These are phyloP conservation scores for Drosophila kurseongensis DNA, from an alignment of 1,140 invertebrate genomes.

Conservation along the genomic window DNA sequence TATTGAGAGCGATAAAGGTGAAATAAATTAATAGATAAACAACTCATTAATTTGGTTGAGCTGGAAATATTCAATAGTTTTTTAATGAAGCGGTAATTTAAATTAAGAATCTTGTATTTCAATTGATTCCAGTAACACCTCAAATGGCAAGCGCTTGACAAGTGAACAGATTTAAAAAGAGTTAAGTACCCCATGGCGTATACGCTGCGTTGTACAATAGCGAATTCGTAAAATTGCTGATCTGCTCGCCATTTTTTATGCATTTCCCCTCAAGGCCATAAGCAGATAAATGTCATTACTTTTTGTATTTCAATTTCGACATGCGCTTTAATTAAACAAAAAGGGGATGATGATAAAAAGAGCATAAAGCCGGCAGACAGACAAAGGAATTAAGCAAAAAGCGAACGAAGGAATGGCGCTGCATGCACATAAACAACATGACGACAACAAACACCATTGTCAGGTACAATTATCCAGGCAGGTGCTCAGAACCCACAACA, in stretches of 20 bases:
- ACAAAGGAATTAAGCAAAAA: constrained; percentile 51
- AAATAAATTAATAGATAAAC: too few species aligned
- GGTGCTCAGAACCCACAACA: constrained; percentile 48
- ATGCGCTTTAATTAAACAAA: constrained; percentile 55
- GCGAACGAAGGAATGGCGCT: constrained; percentile 12
- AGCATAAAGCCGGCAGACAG: constrained; percentile 30
- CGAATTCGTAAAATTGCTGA: constrained; percentile 11
- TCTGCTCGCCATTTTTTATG: constrained; percentile 2
- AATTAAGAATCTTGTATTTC: too few species aligned
- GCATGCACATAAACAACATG: constrained; percentile 43
- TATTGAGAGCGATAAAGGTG: too few species aligned
- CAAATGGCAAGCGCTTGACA: not conserved
- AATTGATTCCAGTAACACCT: not conserved
- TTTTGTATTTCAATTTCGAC: constrained; percentile 37
- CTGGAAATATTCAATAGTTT: too few species aligned
- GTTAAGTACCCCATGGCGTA: constrained; percentile 25
- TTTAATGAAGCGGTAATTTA: too few species aligned
- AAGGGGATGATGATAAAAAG: constrained; percentile 42
- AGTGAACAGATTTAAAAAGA: not conserved
- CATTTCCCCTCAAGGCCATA: not conserved
- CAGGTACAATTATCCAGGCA: constrained; percentile 52
- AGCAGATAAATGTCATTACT: constrained; percentile 18
- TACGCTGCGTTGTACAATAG: constrained; percentile 6
- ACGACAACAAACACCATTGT: constrained; percentile 49
- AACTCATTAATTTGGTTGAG: too few species aligned